Percentiles rank a stretch among this genome's conserved stretches.
These are phyloP conservation scores for Erpetoichthys calabaricus DNA, from an alignment of 2,797 vertebrate genomes.

Conservation along the genomic window DNA sequence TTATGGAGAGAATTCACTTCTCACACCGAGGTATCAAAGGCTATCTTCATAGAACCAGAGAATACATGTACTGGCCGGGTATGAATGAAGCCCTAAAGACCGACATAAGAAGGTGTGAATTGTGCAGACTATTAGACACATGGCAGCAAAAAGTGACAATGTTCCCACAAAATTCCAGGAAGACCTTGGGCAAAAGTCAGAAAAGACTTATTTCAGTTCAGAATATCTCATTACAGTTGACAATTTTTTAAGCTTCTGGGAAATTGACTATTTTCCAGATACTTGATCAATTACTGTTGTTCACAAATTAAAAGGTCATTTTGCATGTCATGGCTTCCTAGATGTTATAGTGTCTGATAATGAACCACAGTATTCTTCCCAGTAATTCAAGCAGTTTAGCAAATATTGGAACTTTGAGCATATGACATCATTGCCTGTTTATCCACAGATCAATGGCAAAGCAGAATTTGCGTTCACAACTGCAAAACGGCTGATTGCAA, in stretches of 20 bases:
- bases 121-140: neutral
- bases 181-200: neutral
- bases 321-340: neutral
- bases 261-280: neutral
- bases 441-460: too few relatives aligned
- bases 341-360: neutral
- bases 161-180: neutral
- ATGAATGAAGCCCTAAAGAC: neutral
- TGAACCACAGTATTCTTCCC: neutral
- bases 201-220: neutral
- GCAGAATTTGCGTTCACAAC: neutral
- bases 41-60: neutral
- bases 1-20: neutral
- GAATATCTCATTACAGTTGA: neutral
- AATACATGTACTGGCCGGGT: neutral
- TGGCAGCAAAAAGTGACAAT: neutral
- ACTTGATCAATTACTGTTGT: neutral
- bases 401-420: slow-evolving; percentile 1
- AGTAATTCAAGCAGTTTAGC: slow-evolving; percentile 3
- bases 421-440: neutral
- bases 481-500: neutral
- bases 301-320: neutral
- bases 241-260: neutral
- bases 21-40: neutral
- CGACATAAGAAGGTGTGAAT: neutral